Base-by-base conservation (phyloP, 2,113 vertebrate species). In the Athene noctua region DNA sequence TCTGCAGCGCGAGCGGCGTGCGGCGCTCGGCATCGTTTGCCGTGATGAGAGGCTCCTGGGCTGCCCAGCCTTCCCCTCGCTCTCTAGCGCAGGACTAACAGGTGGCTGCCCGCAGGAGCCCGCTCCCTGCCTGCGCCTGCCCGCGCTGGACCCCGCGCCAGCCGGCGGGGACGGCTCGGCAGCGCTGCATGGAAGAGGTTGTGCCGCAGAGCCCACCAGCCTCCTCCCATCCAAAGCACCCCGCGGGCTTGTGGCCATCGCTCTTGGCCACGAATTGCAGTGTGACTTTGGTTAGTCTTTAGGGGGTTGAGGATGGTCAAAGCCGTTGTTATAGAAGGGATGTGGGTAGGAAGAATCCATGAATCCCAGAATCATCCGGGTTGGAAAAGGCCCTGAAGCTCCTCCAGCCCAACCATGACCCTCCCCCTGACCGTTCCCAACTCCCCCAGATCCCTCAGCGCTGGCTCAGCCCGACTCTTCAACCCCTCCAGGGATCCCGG, bases 11-110 rank as follows among this genome's bases (percentile, higher is more conserved):
- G 82, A 29, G 82, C 63, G 0, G 51, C 27, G 40, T 6, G 83
- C 0, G 34, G 72, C 2, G 13, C 66, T 4, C 5, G 25, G 32
- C 1, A 2, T 4, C 11, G 5, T 32, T 71, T 11, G 84, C 15
- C 1, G 47, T 58, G 91, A 78, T 23, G 80, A 65, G 47, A 47
- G 54, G 80, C 9, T 85, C 58, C 88, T 58, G 25, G 3, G 91
- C 57, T 84, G 51, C 82, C 51, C 30, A 23, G 30, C 19, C 44
- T 22, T 1, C 17, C 38, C 71, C 1, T 5, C 2, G 47, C 23
- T 81, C 58, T 22, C 10, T 10, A 27, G 8, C 5, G 2, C 72
- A 11, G 82, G 40, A 13, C 74, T 90, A 6, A 23, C 90, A 74
- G 94, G 86, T 74, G 94, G 22, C 78, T 87, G 86, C 22, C 62